A percentile compares a stretch with the other conserved stretches of the same genome.
These are phyloP conservation scores for Calliopsis andreniformis DNA, from an alignment of 1,140 invertebrate genomes.

Conservation along the genomic window DNA sequence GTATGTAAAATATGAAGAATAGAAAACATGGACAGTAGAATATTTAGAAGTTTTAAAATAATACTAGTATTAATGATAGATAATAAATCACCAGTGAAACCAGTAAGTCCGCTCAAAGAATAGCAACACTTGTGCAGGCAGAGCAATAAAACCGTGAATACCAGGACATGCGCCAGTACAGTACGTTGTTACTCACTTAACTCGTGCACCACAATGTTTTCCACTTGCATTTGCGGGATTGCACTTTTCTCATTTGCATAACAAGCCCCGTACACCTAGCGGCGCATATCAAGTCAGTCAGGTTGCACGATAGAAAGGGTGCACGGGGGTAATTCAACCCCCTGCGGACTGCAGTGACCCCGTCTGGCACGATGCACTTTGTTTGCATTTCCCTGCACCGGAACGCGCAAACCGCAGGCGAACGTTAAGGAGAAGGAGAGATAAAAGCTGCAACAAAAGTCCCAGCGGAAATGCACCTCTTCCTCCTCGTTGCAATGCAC, in stretches of 20 bases:
- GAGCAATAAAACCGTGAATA: too few relatives aligned
- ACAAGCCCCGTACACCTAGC: slow-evolving; percentile 64
- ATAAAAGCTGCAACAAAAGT: slow-evolving; percentile 45
- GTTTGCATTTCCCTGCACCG: slow-evolving; percentile 47
- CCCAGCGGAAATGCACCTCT: slow-evolving; percentile 63
- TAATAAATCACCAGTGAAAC: too few relatives aligned
- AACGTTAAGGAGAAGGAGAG: slow-evolving; percentile 9
- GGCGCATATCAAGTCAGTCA: slow-evolving; percentile 55
- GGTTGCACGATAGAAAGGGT: slow-evolving; percentile 53
- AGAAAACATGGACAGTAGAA: too few relatives aligned
- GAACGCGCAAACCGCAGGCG: slow-evolving; percentile 37
- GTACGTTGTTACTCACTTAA: not conserved
- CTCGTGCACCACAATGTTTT: slow-evolving; percentile 46
- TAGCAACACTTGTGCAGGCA: too few relatives aligned
- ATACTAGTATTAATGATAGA: too few relatives aligned
- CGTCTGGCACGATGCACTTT: slow-evolving; percentile 53
- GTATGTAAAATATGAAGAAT: too few relatives aligned
- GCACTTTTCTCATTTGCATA: slow-evolving; percentile 70
- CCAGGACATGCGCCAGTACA: not conserved
- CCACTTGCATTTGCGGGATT: slow-evolving; percentile 49
- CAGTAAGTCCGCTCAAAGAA: too few relatives aligned
- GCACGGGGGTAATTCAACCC: slow-evolving; percentile 39
- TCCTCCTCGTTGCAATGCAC: slow-evolving; percentile 60
- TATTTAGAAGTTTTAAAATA: too few relatives aligned
- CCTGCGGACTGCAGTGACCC: slow-evolving; percentile 47